Evolutionary conservation across 1,140 invertebrate species (phyloP).

Genomic region (Eubasilissa regina): DNA sequence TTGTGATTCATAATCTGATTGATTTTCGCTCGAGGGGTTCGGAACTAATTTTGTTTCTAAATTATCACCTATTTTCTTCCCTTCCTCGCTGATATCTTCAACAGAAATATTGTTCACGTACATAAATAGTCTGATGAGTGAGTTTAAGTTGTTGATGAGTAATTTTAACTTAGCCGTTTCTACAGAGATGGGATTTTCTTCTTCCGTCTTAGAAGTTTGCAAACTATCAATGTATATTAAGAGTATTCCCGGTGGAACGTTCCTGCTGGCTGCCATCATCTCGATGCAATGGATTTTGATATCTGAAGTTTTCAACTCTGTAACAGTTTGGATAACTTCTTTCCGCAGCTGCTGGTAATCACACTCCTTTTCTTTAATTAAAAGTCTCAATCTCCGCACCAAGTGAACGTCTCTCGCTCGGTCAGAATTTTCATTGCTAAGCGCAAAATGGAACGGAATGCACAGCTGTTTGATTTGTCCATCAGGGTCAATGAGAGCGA

Average conservation of each 20-base stretch:
- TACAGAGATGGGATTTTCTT: slow-evolving; percentile 50
- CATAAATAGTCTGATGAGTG: slow-evolving; percentile 50
- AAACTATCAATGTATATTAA: slow-evolving; percentile 72
- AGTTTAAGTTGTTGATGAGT: slow-evolving; percentile 61
- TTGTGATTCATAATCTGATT: slow-evolving; percentile 9
- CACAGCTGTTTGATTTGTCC: slow-evolving; percentile 86
- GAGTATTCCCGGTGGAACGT: slow-evolving; percentile 73
- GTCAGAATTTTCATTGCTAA: slow-evolving; percentile 90
- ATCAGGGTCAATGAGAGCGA: slow-evolving; percentile 86
- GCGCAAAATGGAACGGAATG: slow-evolving; percentile 91
- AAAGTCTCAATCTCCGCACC: slow-evolving; percentile 83
- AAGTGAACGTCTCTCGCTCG: slow-evolving; percentile 90
- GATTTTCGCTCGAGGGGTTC: slow-evolving; percentile 14
- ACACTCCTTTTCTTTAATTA: slow-evolving; percentile 72
- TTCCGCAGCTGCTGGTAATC: slow-evolving; percentile 70
- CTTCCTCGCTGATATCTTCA: slow-evolving; percentile 12
- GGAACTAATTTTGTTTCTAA: background rate
- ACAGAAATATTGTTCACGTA: slow-evolving; percentile 46
- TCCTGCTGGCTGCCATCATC: slow-evolving; percentile 78
- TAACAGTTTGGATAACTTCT: slow-evolving; percentile 71
- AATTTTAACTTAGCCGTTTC: slow-evolving; percentile 59
- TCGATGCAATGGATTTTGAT: slow-evolving; percentile 82
- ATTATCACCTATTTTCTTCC: background rate
- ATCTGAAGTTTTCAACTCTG: slow-evolving; percentile 83
- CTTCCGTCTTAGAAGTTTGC: slow-evolving; percentile 62